These are phyloP conservation scores for Pipistrellus kuhlii DNA, from an alignment of 2,797 vertebrate genomes.

Conservation along the genomic window DNA sequence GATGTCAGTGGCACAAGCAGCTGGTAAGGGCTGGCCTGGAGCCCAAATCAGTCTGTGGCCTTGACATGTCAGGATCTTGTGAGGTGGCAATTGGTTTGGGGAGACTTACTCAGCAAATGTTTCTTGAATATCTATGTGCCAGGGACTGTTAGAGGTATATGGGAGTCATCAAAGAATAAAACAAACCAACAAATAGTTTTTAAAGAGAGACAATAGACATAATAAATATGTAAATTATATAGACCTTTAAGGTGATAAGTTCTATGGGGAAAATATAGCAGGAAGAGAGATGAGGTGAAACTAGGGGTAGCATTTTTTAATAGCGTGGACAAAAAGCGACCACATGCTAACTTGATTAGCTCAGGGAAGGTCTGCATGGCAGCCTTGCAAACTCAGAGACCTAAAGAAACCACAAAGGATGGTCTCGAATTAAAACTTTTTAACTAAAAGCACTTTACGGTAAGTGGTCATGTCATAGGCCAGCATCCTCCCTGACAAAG, in stretches of 20 bases:
- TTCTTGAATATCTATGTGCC: not conserved
- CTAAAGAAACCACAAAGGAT: not conserved
- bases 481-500: not conserved
- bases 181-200: not conserved
- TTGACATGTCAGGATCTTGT: not conserved
- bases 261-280: not conserved
- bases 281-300: not conserved
- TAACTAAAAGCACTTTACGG: not conserved
- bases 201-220: not conserved
- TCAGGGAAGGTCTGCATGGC: not conserved
- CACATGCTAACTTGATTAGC: not conserved
- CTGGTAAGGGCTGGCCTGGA: not conserved
- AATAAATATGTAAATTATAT: not conserved
- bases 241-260: not conserved
- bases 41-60: not conserved
- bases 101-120: not conserved
- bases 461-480: not conserved
- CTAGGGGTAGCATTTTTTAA: not conserved
- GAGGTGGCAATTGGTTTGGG: not conserved
- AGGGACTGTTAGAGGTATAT: not conserved
- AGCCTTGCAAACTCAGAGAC: not conserved
- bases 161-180: not conserved
- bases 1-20: not conserved
- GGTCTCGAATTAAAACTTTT: not conserved
- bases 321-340: not conserved